Conservation (phyloP, 2,888 invertebrate species). For the Leucania comma region DNA sequence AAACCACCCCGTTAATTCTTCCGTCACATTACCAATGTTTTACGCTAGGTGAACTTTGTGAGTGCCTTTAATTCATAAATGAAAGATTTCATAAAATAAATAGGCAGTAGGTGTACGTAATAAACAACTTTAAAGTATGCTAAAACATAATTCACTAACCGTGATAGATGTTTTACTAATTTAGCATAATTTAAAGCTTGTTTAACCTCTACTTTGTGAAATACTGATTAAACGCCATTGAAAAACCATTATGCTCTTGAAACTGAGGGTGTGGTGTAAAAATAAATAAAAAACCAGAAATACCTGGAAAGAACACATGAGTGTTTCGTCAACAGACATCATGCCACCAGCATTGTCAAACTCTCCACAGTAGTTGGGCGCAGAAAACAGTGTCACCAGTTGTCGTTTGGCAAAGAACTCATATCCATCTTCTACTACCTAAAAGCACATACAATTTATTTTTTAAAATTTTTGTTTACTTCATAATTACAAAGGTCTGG, state of each 20-base stretch:
- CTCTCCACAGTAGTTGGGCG: constrained; percentile 99
- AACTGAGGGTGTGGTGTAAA: background rate
- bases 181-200: background rate
- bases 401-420: constrained; percentile 99
- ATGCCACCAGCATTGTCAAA: constrained; percentile 99
- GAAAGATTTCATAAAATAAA: background rate
- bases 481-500: background rate
- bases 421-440: constrained; percentile 99
- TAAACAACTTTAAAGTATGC: constrained; percentile 4
- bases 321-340: constrained; percentile 99
- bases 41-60: background rate
- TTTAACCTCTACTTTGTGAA: background rate
- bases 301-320: constrained; percentile 99
- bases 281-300: constrained; percentile 7
- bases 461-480: too few species aligned
- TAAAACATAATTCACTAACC: background rate
- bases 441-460: too few species aligned
- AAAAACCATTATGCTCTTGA: background rate
- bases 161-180: background rate
- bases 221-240: background rate
- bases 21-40: constrained; percentile 6
- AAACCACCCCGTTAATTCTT: constrained; percentile 7
- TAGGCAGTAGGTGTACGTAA: too few species aligned
- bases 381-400: constrained; percentile 99
- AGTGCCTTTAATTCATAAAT: background rate